Evolutionary conservation across 2,113 vertebrate species (phyloP).

Genomic region (Pantherophis guttatus): DNA sequence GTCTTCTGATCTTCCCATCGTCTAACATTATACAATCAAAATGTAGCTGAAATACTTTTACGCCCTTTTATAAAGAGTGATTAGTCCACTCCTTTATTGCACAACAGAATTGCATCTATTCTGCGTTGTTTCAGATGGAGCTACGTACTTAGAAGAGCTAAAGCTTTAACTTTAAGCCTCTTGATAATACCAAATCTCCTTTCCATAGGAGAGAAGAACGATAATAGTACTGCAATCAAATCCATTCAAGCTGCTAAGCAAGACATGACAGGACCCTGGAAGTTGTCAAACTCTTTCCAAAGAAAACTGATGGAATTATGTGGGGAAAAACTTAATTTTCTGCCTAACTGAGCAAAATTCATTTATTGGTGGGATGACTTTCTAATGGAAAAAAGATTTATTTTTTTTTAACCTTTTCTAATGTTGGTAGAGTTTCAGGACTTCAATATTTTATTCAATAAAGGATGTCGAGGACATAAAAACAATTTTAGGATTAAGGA

Average conservation of each 20-base stretch:
- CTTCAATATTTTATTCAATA: background rate
- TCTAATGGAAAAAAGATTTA: background rate
- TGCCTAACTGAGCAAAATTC: background rate
- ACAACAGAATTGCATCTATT: background rate
- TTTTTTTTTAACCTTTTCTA: background rate
- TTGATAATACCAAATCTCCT: background rate
- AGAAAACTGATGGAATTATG: constrained; percentile 1
- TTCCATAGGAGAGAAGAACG: background rate
- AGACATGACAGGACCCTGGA: background rate
- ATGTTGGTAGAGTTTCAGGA: background rate
- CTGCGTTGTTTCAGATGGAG: background rate
- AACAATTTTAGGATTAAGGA: background rate
- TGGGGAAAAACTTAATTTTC: background rate
- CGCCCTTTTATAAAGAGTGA: background rate
- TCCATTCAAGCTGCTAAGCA: background rate
- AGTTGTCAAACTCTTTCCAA: background rate
- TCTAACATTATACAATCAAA: background rate
- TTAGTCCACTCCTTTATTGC: background rate
- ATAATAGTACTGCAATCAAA: background rate
- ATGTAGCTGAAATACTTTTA: background rate
- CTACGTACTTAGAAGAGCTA: background rate
- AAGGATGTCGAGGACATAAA: background rate
- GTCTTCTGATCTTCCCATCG: background rate
- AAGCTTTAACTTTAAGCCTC: background rate
- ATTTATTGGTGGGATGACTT: background rate